Evolutionary conservation across 2,797 vertebrate genomes (phyloP).

Genomic region (Sebastes itinus): DNA sequence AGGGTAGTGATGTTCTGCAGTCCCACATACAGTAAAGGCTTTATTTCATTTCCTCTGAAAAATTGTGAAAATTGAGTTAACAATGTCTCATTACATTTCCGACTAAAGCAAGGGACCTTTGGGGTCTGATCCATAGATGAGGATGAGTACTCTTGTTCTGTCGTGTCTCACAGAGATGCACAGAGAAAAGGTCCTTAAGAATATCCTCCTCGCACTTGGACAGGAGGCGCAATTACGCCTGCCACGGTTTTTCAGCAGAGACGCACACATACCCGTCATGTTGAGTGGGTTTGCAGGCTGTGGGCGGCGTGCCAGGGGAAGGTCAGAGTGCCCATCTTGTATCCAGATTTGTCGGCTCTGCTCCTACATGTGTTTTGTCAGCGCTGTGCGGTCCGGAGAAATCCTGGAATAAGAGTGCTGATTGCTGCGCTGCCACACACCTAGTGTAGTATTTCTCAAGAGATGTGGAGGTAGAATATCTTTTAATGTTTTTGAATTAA

Average conservation of each 20-base stretch:
- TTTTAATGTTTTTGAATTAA: conserved; percentile 33
- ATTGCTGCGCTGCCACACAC: conserved; percentile 60
- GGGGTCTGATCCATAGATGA: conserved; percentile 76
- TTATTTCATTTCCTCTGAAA: conserved; percentile 70
- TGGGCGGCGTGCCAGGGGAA: conserved; percentile 83
- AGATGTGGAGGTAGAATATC: conserved; percentile 3
- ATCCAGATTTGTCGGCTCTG: conserved; percentile 81
- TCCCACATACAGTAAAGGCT: conserved; percentile 24
- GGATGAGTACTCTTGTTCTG: conserved; percentile 82
- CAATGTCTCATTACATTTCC: conserved; percentile 81
- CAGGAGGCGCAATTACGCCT: conserved; percentile 82
- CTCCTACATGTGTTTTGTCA: conserved; percentile 79
- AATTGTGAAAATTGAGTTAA: conserved; percentile 81
- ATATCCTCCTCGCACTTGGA: conserved; percentile 82
- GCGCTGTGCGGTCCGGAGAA: conserved; percentile 58
- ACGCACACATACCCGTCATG: conserved; percentile 79
- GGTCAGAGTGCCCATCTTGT: conserved; percentile 85
- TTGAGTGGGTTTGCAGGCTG: conserved; percentile 81
- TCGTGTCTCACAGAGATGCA: conserved; percentile 74
- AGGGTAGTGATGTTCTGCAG: conserved; percentile 43
- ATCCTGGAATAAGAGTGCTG: conserved; percentile 73
- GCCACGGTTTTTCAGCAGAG: conserved; percentile 75
- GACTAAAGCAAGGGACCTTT: conserved; percentile 79
- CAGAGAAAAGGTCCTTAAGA: conserved; percentile 85
- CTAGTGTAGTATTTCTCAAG: conserved; percentile 47